Evolutionary conservation across 2,797 vertebrate genomes (phyloP).

Genomic region (Phoxinus dragarum): DNA sequence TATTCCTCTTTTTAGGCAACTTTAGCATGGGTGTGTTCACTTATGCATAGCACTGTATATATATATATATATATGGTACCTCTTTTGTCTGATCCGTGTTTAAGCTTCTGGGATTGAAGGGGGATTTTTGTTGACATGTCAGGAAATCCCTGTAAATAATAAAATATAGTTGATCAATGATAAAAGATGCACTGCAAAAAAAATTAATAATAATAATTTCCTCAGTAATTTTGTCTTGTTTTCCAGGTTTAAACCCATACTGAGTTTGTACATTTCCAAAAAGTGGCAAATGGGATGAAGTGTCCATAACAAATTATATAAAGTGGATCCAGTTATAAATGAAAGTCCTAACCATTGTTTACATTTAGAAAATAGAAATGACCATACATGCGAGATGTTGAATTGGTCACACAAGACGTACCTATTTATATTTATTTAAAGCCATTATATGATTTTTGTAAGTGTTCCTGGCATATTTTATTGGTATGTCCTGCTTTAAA

Average conservation of each 20-base stretch:
- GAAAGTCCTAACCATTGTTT: background rate
- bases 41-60: no score
- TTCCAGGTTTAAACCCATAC: background rate
- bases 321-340: background rate
- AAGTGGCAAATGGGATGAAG: background rate
- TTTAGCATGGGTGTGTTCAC: no score
- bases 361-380: background rate
- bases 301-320: background rate
- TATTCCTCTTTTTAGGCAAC: no score
- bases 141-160: conserved; percentile 44
- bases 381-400: background rate
- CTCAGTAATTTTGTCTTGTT: background rate
- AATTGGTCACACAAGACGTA: background rate
- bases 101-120: background rate
- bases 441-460: background rate
- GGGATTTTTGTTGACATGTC: background rate
- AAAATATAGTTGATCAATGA: background rate
- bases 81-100: conserved; percentile 29
- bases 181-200: background rate
- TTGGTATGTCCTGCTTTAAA: background rate
- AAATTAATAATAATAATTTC: background rate
- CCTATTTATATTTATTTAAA: background rate
- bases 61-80: conserved; percentile 19
- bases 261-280: background rate
- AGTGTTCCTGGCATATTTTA: background rate